Base-by-base conservation (phyloP, 2,888 invertebrate species). In the Cataglyphis albicans region DNA sequence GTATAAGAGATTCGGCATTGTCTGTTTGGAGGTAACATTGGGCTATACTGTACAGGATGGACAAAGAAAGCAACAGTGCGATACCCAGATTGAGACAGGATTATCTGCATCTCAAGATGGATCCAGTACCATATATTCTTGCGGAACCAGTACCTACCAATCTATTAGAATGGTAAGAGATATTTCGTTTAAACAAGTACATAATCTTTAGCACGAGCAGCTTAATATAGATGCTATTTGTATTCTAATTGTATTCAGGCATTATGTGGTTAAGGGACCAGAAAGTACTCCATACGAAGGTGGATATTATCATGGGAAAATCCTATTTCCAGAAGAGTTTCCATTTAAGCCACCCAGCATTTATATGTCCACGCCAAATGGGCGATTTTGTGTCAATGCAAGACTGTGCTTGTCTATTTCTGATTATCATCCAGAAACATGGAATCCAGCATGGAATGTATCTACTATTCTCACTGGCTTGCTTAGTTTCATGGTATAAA, bases 361-460 rank as follows among this genome's bases (percentile, higher is more conserved):
- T 93, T 99, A 98, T 94, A 99, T 99, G 98, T 97, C 98, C 82
- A 99, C 99, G 18, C 99, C 99, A 9, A 99, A 98, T 95, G 99
- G 99, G 78, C 96, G 98, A 91, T 98, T 98, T 93, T 98, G 97
- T 95, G 97, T 97, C 1, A 98, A 98, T 93, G 98, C 98, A 10
- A 96, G 98, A 92, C 95, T 99, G 86, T 99, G 99, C 95, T 96
- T 99, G 89, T 99, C 99, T 89, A 99, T 97, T 90, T 97, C 97
- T 82, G 99, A 99, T 95, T 99, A 98, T 94, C 99, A 99, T 95
- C 99, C 99, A 0, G 99, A 99, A 94, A 99, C 99, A 3, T 99
- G 99, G 99, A 99, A 99, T 95, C 99, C 99, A 21, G 98, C 99
- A 1, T 99, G 99, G 99, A 98, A 97, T 87, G 99, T 99, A 65